Conservation (phyloP, 2,797 vertebrate species). For the Intellagama lesueurii region DNA sequence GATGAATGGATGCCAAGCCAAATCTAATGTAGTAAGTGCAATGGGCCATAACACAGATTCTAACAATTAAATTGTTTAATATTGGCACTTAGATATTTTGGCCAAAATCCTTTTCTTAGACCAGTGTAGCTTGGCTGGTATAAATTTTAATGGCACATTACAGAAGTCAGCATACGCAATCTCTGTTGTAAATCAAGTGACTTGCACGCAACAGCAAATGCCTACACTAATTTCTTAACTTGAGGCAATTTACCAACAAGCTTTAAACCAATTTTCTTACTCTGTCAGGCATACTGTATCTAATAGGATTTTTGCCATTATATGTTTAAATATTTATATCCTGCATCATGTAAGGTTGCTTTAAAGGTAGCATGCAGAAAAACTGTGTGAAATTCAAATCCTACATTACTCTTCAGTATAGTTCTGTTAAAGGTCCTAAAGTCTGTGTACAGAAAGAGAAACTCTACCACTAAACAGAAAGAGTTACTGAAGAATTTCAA, state of each 20-base stretch:
- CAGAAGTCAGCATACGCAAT: too few relatives aligned
- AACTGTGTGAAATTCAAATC: not conserved
- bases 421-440: not conserved
- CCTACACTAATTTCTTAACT: too few relatives aligned
- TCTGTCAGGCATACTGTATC: not conserved
- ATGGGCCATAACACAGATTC: constrained; percentile 35
- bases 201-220: too few relatives aligned
- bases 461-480: not conserved
- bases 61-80: not conserved
- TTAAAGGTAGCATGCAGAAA: not conserved
- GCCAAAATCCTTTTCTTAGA: too few relatives aligned
- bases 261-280: too few relatives aligned
- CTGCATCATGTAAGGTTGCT: not conserved
- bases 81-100: too few relatives aligned
- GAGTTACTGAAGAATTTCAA: not conserved
- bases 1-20: constrained; percentile 87
- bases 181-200: too few relatives aligned
- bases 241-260: too few relatives aligned
- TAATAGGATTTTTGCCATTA: too few relatives aligned
- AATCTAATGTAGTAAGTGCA: constrained; percentile 83
- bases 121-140: too few relatives aligned
- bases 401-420: not conserved
- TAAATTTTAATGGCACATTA: too few relatives aligned
- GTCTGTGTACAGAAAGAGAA: not conserved
- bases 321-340: not conserved